Conservation (phyloP, 2,113 vertebrate species). For the Pandion haliaetus region DNA sequence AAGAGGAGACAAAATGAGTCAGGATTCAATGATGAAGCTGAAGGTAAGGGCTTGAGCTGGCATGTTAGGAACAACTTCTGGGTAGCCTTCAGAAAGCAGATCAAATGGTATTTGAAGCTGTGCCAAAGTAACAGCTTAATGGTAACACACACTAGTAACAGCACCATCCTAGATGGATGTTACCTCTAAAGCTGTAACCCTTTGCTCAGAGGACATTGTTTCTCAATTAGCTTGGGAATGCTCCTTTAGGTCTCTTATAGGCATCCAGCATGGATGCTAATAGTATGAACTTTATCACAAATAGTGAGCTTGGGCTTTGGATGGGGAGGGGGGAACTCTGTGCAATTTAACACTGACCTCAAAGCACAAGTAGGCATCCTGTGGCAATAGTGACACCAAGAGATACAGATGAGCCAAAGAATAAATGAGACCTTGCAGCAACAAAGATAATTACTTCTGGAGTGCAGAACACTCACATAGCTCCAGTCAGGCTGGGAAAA, state of each 20-base stretch:
- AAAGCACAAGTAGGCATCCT: not conserved
- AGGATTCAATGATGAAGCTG: constrained; percentile 99
- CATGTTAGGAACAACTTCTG: not conserved
- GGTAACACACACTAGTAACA: not conserved
- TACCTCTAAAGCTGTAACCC: not conserved
- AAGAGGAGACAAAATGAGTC: constrained; percentile 96
- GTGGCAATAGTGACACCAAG: not conserved
- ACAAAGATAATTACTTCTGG: not conserved
- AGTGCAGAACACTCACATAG: not conserved
- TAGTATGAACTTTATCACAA: not conserved
- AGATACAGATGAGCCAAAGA: not conserved
- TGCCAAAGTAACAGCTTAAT: not conserved
- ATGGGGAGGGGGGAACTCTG: not conserved
- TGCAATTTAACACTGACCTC: not conserved
- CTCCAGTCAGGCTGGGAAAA: not conserved
- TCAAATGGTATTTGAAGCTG: not conserved
- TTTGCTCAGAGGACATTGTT: not conserved
- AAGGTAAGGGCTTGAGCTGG: constrained; percentile 78
- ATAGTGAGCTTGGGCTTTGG: not conserved
- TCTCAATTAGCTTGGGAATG: not conserved
- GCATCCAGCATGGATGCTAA: not conserved
- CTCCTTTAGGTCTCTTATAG: not conserved
- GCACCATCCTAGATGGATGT: not conserved
- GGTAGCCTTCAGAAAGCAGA: not conserved
- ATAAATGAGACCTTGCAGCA: not conserved